These are phyloP conservation scores for Myiagra hebetior DNA, from an alignment of 2,113 vertebrate species.

Conservation along the genomic window DNA sequence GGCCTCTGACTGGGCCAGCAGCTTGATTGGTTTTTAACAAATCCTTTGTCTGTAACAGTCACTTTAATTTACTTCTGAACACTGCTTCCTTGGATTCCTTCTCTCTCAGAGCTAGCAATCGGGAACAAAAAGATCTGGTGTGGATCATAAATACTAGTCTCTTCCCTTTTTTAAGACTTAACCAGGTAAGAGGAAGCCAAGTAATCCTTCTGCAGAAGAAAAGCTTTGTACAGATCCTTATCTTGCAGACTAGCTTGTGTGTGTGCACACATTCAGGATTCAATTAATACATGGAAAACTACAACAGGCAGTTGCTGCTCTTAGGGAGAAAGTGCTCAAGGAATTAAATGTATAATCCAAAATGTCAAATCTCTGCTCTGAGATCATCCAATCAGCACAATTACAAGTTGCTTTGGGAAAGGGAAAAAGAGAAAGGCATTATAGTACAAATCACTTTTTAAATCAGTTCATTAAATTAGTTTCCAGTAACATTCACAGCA, in stretches of 20 bases:
- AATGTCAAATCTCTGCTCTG: conserved; percentile 18
- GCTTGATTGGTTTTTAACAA: not conserved
- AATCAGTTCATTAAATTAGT: not conserved
- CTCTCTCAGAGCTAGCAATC: not conserved
- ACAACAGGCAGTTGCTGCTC: conserved; percentile 20
- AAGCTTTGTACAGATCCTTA: not conserved
- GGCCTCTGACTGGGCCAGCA: conserved; percentile 4
- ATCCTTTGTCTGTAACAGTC: not conserved
- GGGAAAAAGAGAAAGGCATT: not conserved
- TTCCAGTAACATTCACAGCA: not conserved
- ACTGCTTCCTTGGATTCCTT: not conserved
- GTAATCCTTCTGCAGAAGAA: not conserved
- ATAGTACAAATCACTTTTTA: not conserved
- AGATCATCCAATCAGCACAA: not conserved
- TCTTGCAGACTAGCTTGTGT: not conserved
- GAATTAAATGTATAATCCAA: conserved; percentile 30
- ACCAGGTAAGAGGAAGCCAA: not conserved
- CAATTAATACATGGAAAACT: not conserved
- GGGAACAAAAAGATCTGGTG: not conserved
- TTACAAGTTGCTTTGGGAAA: conserved; percentile 15
- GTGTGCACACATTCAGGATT: not conserved
- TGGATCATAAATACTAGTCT: not conserved
- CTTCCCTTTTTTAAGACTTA: not conserved
- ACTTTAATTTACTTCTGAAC: not conserved
- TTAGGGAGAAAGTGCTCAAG: not conserved